Conservation (phyloP, 2,113 vertebrate genomes). For the Oreotrochilus melanogaster region DNA sequence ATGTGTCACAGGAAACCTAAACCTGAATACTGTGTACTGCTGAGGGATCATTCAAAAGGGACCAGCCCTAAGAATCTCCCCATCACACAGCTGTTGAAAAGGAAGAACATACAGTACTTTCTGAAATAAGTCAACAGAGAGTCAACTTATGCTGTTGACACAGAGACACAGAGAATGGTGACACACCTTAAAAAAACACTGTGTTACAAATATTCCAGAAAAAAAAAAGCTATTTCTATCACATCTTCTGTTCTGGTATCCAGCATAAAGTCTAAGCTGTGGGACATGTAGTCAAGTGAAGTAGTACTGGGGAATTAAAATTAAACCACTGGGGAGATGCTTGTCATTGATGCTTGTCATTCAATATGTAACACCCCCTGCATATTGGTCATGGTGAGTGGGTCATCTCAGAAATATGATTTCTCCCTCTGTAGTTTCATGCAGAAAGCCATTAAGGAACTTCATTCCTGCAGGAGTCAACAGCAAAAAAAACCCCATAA, state of each 20-base stretch:
- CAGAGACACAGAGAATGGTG: not conserved
- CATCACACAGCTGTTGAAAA: not conserved
- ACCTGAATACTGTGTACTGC: not conserved
- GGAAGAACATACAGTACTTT: not conserved
- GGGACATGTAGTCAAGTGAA: not conserved
- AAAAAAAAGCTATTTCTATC: not conserved
- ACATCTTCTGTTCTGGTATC: not conserved
- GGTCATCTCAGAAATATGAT: not conserved
- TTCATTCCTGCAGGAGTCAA: not conserved
- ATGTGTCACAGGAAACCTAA: not conserved
- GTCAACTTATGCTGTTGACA: too few relatives aligned
- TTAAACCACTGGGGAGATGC: not conserved
- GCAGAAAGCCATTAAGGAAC: not conserved
- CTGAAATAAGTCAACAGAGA: not conserved
- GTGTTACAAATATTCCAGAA: not conserved
- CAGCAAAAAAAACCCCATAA: not conserved
- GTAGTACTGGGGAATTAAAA: not conserved
- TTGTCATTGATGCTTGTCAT: too few relatives aligned
- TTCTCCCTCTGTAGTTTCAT: not conserved
- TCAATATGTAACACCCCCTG: not conserved
- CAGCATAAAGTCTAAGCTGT: not conserved
- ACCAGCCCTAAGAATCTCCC: not conserved
- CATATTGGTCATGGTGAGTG: rapidly evolving
- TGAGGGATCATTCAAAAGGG: not conserved
- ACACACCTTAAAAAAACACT: not conserved